Evolutionary conservation across 1,140 invertebrate species (phyloP), one percentile per base, ranked within the genome.

Genomic region (Zeugodacus cucurbitae): DNA sequence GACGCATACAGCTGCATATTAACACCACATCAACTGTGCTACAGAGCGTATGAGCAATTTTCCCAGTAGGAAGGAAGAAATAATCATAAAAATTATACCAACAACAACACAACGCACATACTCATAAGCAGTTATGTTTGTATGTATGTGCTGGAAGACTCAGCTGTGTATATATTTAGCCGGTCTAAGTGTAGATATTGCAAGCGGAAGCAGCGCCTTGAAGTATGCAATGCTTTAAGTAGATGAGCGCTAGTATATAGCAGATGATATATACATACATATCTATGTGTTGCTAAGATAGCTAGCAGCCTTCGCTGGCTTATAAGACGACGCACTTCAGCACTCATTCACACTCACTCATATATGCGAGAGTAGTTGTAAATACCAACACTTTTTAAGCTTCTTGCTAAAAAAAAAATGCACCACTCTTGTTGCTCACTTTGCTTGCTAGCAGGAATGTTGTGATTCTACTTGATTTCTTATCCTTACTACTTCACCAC

Each of bases 61-160:
- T 82, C 74, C 41, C 74, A 82, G 74, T 48, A 48, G 74, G 74
- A 82, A 82, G 74, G 74, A 82, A 82, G 74, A 82, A 82, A 82
- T 82, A 82, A 82, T 48, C 74, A 82, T 82, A 48, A 82, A 82
- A 82, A 82, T 82, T 82, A 82, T 54, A 48, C n/a, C 74, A 54
- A 82, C 41, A 74, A 14, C 62, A 67, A 67, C 3, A 34, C 29
- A 32, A 67, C 3, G 2, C n/a, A 32, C 14, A 37, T 37, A 37
- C n/a, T 2, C 41, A 82, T 82, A 17, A 20, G 8, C 74, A 48
- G 22, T n/a, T 48, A 78, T n/a, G 41, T 26, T 37, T 78, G 74
- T 48, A 44, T 20, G 37, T 82, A 10, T 17, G 34, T 82, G 22
- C n/a, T 44, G 11, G 20, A 6, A 78, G 11, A 78, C 44, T 14